A percentile compares a stretch with the other conserved stretches of the same genome.
Evolutionary conservation across 2,888 invertebrate species (phyloP).

Genomic region (Rhopalosiphum nymphaeae): DNA sequence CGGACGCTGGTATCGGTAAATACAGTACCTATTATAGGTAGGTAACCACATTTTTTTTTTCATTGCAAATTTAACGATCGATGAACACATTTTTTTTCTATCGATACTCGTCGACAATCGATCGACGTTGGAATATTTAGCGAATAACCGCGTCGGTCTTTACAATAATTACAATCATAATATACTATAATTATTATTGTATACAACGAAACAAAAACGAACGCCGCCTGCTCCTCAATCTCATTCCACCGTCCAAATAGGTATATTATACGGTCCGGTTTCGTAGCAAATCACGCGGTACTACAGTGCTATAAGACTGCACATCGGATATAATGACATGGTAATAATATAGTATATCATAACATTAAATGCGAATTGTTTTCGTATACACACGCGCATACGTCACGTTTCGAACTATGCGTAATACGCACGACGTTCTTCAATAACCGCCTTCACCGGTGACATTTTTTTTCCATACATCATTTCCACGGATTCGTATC

Average conservation of each 20-base stretch:
- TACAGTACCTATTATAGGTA: not conserved
- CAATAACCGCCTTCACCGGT: not conserved
- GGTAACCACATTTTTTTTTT: not conserved
- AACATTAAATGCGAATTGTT: not conserved
- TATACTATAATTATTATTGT: not conserved
- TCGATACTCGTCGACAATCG: not conserved
- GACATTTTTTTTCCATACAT: not conserved
- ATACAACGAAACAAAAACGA: not conserved
- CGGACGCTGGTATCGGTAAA: not conserved
- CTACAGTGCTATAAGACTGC: not conserved
- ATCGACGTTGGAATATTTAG: not conserved
- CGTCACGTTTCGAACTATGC: not conserved
- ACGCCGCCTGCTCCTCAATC: not conserved
- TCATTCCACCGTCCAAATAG: not conserved
- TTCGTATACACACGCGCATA: not conserved
- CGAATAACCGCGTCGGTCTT: not conserved
- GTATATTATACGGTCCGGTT: not conserved
- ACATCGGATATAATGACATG: not conserved
- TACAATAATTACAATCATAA: not conserved
- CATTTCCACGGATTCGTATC: constrained; percentile 53
- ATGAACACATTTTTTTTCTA: not conserved
- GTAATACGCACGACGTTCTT: not conserved
- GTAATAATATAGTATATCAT: not conserved
- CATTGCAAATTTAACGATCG: not conserved
- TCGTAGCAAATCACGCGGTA: not conserved